phyloP scores from a whole-genome alignment of 2,797 vertebrate species.

The Stomatorhinus walkeri region DNA sequence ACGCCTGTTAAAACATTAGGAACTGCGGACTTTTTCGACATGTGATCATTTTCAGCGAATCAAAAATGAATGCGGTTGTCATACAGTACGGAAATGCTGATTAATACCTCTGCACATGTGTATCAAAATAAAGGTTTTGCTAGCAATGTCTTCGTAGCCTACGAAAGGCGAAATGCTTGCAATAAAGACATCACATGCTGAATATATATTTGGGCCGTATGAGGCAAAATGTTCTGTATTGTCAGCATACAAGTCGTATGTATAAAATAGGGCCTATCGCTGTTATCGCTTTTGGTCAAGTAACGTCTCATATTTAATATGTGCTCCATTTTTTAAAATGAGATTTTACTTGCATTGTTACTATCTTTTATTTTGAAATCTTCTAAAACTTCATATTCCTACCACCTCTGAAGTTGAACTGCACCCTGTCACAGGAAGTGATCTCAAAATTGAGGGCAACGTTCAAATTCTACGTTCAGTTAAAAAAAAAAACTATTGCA shows the following conservation, averaged over 20 bases:
- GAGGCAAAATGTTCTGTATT: not conserved
- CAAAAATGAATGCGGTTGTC: not conserved
- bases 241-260: not conserved
- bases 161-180: not conserved
- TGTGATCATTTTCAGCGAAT: not conserved
- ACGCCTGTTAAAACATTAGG: not conserved
- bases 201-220: not conserved
- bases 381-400: not conserved
- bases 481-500: too few relatives aligned
- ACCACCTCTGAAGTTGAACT: not conserved
- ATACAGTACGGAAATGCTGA: not conserved
- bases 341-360: not conserved
- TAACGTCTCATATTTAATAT: not conserved
- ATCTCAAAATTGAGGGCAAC: not conserved
- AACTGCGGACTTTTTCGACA: not conserved
- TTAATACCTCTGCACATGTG: not conserved
- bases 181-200: not conserved
- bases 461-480: not conserved
- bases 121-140: conserved; percentile 17
- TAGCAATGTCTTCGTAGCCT: not conserved
- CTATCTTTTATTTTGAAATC: conserved; percentile 13
- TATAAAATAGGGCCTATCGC: not conserved
- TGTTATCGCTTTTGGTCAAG: not conserved
- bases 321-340: not conserved
- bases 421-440: not conserved